phyloP scores from a whole-genome alignment of 2,888 invertebrate genomes.

The Microplitis deprimator region DNA sequence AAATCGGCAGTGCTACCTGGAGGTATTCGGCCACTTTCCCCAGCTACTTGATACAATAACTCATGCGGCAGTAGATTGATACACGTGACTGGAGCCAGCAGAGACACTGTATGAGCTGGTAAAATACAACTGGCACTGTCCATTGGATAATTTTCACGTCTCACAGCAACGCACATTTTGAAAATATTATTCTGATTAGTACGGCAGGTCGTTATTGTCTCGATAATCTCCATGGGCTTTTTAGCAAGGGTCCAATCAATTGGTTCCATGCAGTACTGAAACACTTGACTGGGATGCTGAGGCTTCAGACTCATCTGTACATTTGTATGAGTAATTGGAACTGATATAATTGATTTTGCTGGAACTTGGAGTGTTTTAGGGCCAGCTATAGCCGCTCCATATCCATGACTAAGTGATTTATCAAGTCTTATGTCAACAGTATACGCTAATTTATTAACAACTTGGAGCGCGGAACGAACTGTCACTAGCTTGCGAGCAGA shows the following conservation, averaged over 20 bases:
- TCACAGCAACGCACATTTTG: constrained; percentile 85
- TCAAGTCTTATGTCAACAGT: constrained; percentile 82
- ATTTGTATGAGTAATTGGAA: constrained; percentile 84
- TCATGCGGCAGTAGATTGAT: constrained; percentile 92
- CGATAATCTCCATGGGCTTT: constrained; percentile 68
- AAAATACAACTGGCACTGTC: constrained; percentile 76
- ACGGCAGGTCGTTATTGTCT: constrained; percentile 63
- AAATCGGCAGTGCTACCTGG: constrained; percentile 72
- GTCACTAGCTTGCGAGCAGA: constrained; percentile 95
- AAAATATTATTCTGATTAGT: constrained; percentile 69
- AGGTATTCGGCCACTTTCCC: constrained; percentile 71
- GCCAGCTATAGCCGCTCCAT: constrained; percentile 23
- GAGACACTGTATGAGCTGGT: constrained; percentile 89
- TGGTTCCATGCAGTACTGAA: constrained; percentile 75
- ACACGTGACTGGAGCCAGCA: constrained; percentile 87
- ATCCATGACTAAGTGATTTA: constrained; percentile 72
- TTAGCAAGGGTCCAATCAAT: constrained; percentile 77
- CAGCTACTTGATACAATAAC: constrained; percentile 76
- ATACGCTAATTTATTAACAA: constrained; percentile 84
- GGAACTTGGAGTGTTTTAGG: constrained; percentile 65
- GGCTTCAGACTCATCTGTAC: constrained; percentile 85
- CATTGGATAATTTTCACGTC: constrained; percentile 85
- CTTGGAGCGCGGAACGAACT: constrained; percentile 89
- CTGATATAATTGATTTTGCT: constrained; percentile 78
- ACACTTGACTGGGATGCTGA: constrained; percentile 72